Evolutionary conservation across 1,140 invertebrate species (phyloP).

Genomic region (Ceratosolen solmsi): DNA sequence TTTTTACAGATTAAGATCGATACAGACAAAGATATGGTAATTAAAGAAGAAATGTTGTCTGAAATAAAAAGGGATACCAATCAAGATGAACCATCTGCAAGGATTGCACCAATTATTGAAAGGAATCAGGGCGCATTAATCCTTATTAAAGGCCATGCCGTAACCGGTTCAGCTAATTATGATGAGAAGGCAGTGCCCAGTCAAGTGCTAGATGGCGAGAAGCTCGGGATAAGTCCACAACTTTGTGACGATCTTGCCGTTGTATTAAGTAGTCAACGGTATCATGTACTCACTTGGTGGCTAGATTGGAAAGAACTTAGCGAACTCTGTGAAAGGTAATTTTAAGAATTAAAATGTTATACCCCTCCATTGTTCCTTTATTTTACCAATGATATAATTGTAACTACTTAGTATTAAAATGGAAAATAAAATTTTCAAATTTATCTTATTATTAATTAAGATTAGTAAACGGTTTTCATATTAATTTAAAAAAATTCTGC

Average conservation of each 20-base stretch:
- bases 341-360: too few species aligned
- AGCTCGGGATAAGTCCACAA: conserved; percentile 75
- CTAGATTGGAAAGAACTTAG: conserved; percentile 77
- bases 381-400: too few species aligned
- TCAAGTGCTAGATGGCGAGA: conserved; percentile 72
- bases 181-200: conserved; percentile 72
- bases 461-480: too few species aligned
- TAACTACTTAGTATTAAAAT: too few species aligned
- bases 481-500: too few species aligned
- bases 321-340: conserved; percentile 73
- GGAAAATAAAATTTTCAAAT: too few species aligned
- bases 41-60: background rate
- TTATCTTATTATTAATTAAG: too few species aligned
- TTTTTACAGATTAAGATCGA: background rate
- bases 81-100: background rate
- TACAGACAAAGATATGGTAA: background rate
- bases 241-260: conserved; percentile 78
- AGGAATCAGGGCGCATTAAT: conserved; percentile 68
- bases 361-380: too few species aligned
- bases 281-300: conserved; percentile 78
- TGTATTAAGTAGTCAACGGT: conserved; percentile 77
- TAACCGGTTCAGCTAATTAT: conserved; percentile 70
- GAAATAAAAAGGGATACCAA: background rate
- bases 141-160: conserved; percentile 67
- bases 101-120: background rate